phyloP scores from a whole-genome alignment of 2,797 vertebrate genomes.

The Microctenopoma lineatum region DNA sequence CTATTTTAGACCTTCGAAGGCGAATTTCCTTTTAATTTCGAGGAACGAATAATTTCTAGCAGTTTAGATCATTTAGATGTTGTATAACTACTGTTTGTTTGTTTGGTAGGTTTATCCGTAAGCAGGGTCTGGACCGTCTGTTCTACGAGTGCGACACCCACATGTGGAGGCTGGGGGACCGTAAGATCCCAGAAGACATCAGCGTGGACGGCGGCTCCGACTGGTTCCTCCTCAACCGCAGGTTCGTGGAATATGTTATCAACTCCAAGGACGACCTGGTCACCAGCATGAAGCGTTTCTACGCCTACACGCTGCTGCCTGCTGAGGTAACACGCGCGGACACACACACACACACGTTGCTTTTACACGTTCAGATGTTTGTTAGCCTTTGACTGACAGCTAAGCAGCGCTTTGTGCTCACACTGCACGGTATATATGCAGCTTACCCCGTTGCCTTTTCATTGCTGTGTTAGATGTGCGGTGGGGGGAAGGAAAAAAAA shows the following conservation, averaged over 20 bases:
- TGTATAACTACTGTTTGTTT: conserved; percentile 5
- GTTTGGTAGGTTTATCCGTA: conserved; percentile 91
- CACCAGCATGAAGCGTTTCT: conserved; percentile 96
- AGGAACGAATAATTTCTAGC: background rate
- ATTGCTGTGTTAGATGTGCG: conserved; percentile 14
- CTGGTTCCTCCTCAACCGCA: conserved; percentile 96
- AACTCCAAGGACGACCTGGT: conserved; percentile 93
- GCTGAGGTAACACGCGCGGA: conserved; percentile 87
- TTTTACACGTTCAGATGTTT: conserved; percentile 18
- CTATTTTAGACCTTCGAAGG: background rate
- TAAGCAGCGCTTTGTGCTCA: conserved; percentile 29
- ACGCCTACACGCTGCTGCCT: conserved; percentile 94
- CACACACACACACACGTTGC: conserved; percentile 14
- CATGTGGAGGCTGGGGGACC: conserved; percentile 98
- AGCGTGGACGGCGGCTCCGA: conserved; percentile 95
- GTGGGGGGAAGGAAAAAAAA: background rate
- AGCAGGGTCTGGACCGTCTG: conserved; percentile 95
- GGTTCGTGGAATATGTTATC: conserved; percentile 95
- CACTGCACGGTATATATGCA: conserved; percentile 20
- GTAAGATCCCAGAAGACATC: conserved; percentile 95
- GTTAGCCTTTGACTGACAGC: conserved; percentile 36
- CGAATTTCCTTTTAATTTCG: background rate
- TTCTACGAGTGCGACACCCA: conserved; percentile 97
- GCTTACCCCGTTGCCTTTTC: conserved; percentile 11
- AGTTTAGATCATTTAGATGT: background rate